Conservation (phyloP, 2,797 vertebrate genomes). For the Typhlichthys subterraneus region DNA sequence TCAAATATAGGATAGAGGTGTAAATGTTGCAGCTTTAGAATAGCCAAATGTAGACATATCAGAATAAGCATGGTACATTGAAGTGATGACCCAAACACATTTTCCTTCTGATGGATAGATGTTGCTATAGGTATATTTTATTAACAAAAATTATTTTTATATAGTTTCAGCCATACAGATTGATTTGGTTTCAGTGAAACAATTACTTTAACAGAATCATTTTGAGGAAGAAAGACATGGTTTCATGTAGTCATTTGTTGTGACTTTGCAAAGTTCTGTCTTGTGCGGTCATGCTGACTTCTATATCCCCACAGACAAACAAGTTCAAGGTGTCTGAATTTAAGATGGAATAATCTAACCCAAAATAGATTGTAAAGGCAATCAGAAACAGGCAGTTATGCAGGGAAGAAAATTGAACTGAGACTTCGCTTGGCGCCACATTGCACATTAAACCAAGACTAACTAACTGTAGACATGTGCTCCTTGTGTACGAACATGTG, state of each 20-base stretch:
- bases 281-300: neutral
- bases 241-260: neutral
- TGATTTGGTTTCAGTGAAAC: neutral
- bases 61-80: too few species aligned
- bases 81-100: too few species aligned
- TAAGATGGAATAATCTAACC: constrained; percentile 1
- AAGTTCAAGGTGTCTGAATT: constrained; percentile 1
- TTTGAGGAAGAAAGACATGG: neutral
- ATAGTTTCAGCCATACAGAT: too few species aligned
- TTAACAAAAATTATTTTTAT: too few species aligned
- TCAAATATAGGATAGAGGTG: too few species aligned
- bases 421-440: constrained; percentile 3
- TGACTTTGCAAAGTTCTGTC: neutral
- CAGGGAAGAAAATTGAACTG: neutral
- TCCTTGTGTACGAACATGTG: constrained; percentile 7
- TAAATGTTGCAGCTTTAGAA: too few species aligned
- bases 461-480: constrained; percentile 7
- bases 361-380: neutral
- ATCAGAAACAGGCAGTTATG: neutral
- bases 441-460: constrained; percentile 1
- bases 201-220: neutral
- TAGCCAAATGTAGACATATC: too few species aligned
- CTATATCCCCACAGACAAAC: neutral
- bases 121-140: too few species aligned
- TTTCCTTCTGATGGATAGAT: too few species aligned